phyloP scores from a whole-genome alignment of 1,140 invertebrate genomes.

The Aricia agestis region DNA sequence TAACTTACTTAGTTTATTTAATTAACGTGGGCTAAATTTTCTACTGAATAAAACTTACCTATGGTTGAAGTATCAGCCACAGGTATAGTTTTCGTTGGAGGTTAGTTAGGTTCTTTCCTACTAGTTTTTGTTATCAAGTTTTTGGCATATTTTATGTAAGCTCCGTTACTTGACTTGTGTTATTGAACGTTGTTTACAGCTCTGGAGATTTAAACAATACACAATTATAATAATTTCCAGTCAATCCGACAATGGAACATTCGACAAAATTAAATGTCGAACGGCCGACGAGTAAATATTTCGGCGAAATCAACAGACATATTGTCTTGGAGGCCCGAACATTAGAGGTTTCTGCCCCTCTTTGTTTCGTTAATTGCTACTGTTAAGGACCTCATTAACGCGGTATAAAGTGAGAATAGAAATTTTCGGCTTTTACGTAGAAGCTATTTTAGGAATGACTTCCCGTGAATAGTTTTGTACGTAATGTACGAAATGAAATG shows the following conservation, averaged over 20 bases:
- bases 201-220: neutral
- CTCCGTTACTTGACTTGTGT: no score
- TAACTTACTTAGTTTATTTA: no score
- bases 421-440: slow-evolving; percentile 35
- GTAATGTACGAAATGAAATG: no score
- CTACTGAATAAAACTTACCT: no score
- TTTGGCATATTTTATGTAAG: no score
- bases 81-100: no score
- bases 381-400: slow-evolving; percentile 45
- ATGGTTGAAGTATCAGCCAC: no score
- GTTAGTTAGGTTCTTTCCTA: no score
- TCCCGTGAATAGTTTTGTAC: neutral
- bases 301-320: slow-evolving; percentile 33
- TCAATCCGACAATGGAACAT: neutral
- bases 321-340: slow-evolving; percentile 34
- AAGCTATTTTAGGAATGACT: neutral
- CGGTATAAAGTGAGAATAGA: slow-evolving; percentile 37
- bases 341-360: slow-evolving; percentile 40
- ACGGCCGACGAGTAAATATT: slow-evolving; percentile 26
- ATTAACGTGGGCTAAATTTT: no score
- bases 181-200: neutral
- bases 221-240: neutral
- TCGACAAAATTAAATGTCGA: neutral
- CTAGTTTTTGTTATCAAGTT: no score
- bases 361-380: slow-evolving; percentile 48